A percentile compares a stretch with the other conserved stretches of the same genome.
phyloP scores from a whole-genome alignment of 2,888 invertebrate genomes.

The Thelaira solivaga region DNA sequence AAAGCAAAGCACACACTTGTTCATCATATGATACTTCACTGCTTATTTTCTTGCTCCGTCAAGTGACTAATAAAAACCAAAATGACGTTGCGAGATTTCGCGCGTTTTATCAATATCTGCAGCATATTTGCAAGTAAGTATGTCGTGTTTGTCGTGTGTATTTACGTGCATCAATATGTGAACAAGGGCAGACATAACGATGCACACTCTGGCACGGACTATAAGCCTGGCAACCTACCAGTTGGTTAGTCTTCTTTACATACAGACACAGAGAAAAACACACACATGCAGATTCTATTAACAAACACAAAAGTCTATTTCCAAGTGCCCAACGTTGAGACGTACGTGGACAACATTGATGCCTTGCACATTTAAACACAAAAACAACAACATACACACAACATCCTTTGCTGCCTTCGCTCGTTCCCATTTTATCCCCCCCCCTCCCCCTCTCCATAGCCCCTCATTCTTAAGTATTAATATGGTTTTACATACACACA shows the following conservation, averaged over 20 bases:
- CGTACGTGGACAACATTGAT: constrained; percentile 59
- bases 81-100: constrained; percentile 66
- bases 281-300: too few relatives aligned
- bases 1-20: constrained; percentile 6
- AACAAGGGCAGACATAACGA: not conserved
- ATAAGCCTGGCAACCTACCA: constrained; percentile 22
- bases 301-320: constrained; percentile 3
- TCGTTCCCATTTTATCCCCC: constrained; percentile 24
- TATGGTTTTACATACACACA: not conserved
- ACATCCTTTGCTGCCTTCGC: too few relatives aligned
- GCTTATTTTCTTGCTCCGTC: constrained; percentile 64
- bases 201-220: not conserved
- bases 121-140: too few relatives aligned
- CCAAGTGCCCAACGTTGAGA: constrained; percentile 12
- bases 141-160: not conserved
- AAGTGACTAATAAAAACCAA: constrained; percentile 64
- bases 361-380: constrained; percentile 31
- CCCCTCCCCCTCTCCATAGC: not conserved
- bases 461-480: constrained; percentile 29
- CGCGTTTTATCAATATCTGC: constrained; percentile 65
- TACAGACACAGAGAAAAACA: too few relatives aligned
- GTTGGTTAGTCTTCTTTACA: constrained; percentile 17
- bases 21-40: constrained; percentile 55
- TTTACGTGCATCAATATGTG: not conserved
- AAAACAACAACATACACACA: too few relatives aligned